Evolutionary conservation across 2,113 vertebrate species (phyloP).

Genomic region (Cebidichthys violaceus): DNA sequence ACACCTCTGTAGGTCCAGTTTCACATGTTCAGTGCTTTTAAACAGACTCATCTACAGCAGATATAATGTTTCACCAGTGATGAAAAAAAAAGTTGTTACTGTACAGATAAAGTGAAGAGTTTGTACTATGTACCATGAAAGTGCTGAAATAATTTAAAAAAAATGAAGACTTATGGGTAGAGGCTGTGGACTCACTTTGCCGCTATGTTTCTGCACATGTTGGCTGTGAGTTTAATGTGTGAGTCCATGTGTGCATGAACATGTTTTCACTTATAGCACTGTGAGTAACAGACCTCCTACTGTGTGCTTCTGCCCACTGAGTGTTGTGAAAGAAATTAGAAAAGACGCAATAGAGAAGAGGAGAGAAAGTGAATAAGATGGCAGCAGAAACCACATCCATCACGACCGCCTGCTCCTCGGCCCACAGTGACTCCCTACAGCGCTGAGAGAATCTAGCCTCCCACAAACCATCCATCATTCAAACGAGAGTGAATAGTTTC

Average conservation of each 20-base stretch:
- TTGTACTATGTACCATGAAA: slow-evolving; percentile 30
- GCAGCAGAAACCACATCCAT: slow-evolving; percentile 56
- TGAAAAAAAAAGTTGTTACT: slow-evolving; percentile 19
- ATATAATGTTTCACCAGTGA: slow-evolving; percentile 33
- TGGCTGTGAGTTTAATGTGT: slow-evolving; percentile 41
- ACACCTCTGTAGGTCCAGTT: slow-evolving; percentile 15
- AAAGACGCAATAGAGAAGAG: slow-evolving; percentile 35
- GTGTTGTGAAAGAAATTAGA: slow-evolving; percentile 49
- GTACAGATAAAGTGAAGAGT: slow-evolving; percentile 39
- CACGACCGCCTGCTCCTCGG: slow-evolving; percentile 56
- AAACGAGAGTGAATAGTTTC: slow-evolving; percentile 47
- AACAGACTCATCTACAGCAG: slow-evolving; percentile 14
- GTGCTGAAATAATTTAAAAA: slow-evolving; percentile 19
- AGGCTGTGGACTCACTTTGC: slow-evolving; percentile 21
- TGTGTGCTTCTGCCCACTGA: slow-evolving; percentile 64
- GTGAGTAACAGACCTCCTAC: slow-evolving; percentile 69
- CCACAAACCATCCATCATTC: slow-evolving; percentile 64
- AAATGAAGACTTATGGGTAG: neutral
- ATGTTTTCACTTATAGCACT: slow-evolving; percentile 34
- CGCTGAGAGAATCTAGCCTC: slow-evolving; percentile 58
- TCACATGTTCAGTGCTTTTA: slow-evolving; percentile 47
- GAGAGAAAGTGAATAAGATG: slow-evolving; percentile 59
- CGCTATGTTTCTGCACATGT: slow-evolving; percentile 37
- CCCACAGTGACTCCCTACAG: slow-evolving; percentile 61
- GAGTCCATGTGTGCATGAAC: slow-evolving; percentile 38